Conservation (phyloP, 2,797 vertebrate genomes). For the Furcifer pardalis region DNA sequence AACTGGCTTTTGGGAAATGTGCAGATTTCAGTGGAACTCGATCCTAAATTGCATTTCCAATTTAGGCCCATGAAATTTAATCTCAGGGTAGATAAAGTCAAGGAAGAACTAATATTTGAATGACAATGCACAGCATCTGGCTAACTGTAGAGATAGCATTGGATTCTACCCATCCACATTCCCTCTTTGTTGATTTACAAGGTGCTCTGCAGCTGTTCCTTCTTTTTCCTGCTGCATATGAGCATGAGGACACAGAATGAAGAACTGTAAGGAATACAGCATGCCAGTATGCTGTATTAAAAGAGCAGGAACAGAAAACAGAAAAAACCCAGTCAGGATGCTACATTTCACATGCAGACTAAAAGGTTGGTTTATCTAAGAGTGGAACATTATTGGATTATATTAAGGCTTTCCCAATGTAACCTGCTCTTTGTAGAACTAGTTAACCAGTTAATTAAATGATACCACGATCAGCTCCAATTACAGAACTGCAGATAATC, state of each 20-base stretch:
- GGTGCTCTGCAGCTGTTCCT: background rate
- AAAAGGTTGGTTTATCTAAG: background rate
- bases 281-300: background rate
- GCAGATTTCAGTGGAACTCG: background rate
- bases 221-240: background rate
- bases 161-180: too few relatives aligned
- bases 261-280: background rate
- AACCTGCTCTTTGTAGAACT: conserved; percentile 7
- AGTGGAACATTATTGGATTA: background rate
- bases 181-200: background rate
- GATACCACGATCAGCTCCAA: conserved; percentile 2
- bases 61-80: background rate
- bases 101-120: background rate
- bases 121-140: background rate
- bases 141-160: background rate
- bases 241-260: background rate
- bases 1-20: too few relatives aligned
- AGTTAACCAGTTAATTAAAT: conserved; percentile 26
- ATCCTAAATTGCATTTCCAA: background rate
- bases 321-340: background rate
- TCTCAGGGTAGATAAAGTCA: background rate
- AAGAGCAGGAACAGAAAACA: background rate
- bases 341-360: background rate
- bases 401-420: background rate
- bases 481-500: conserved; percentile 42